Conservation (phyloP, 2,888 invertebrate genomes). For the Endotricha flammealis region DNA sequence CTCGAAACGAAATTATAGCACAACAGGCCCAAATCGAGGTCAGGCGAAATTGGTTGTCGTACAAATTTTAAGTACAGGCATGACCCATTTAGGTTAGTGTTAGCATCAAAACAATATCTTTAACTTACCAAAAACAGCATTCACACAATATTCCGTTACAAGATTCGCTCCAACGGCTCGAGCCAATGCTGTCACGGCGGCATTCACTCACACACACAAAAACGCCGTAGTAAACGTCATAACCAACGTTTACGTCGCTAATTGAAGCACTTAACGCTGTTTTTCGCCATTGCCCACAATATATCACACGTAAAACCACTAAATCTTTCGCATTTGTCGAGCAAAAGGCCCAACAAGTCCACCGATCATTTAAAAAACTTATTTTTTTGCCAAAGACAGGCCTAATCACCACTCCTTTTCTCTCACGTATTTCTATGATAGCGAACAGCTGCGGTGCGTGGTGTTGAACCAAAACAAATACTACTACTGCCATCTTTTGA, state of each 20-base stretch:
- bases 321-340: constrained; percentile 46
- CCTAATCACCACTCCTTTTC: constrained; percentile 78
- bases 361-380: constrained; percentile 67
- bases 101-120: constrained; percentile 45
- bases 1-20: too few species aligned
- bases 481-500: constrained; percentile 51
- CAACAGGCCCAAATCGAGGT: constrained; percentile 51
- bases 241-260: constrained; percentile 68
- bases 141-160: constrained; percentile 67
- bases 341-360: constrained; percentile 44
- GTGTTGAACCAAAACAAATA: constrained; percentile 71
- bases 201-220: constrained; percentile 62
- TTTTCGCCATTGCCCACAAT: constrained; percentile 54
- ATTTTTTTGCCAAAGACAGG: constrained; percentile 64
- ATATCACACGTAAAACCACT: constrained; percentile 50
- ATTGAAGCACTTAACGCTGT: constrained; percentile 58
- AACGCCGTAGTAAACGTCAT: constrained; percentile 71
- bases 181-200: constrained; percentile 62
- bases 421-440: constrained; percentile 75
- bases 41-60: constrained; percentile 34
- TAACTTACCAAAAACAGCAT: constrained; percentile 62
- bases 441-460: constrained; percentile 75
- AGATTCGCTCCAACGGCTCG: constrained; percentile 71
- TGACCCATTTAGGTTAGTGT: constrained; percentile 50
- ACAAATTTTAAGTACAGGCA: constrained; percentile 36